A percentile compares a stretch with the other conserved stretches of the same genome.
These are phyloP conservation scores for Tiliqua scincoides DNA, from an alignment of 2,113 vertebrate genomes.

Conservation along the genomic window DNA sequence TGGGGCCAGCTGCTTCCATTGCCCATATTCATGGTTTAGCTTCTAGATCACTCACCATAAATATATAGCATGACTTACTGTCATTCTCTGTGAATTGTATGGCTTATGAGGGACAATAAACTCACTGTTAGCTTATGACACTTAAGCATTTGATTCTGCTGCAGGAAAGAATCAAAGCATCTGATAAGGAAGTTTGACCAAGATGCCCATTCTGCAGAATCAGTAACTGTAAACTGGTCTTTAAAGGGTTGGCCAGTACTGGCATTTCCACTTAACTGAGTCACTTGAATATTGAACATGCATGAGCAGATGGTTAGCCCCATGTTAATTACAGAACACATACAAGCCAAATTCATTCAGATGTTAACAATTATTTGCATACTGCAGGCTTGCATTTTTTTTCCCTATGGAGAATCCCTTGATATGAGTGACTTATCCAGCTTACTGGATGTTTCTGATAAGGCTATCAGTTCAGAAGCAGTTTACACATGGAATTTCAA, in stretches of 20 bases:
- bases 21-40: background rate
- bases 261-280: background rate
- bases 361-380: background rate
- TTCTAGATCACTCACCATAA: background rate
- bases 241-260: background rate
- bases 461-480: background rate
- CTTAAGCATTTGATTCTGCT: background rate
- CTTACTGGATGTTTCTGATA: background rate
- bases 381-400: background rate
- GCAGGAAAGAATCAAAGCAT: background rate
- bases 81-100: background rate
- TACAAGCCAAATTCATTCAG: background rate
- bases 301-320: background rate
- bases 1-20: constrained; percentile 26
- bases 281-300: background rate
- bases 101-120: background rate
- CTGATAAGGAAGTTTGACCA: constrained; percentile 2
- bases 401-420: background rate
- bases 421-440: background rate
- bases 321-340: background rate
- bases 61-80: background rate
- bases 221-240: background rate
- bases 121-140: constrained; percentile 10
- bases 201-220: background rate
- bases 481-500: constrained; percentile 1